phyloP scores from a whole-genome alignment of 2,113 vertebrate species.

The Zosterops hypoxanthus region DNA sequence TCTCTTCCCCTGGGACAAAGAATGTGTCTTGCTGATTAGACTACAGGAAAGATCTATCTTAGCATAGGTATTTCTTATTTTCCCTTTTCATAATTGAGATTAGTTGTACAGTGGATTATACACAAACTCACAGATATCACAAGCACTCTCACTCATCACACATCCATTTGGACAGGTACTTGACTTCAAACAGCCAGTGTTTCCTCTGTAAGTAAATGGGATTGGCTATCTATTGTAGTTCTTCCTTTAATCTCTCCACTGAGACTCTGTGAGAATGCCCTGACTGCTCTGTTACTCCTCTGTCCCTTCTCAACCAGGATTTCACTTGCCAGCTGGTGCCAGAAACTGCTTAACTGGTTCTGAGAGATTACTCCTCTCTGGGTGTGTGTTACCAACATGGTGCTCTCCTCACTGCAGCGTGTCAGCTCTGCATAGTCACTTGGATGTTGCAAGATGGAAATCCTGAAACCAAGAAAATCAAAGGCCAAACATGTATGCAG shows the following conservation, averaged over 20 bases:
- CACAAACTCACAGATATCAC: background rate
- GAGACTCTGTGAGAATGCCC: background rate
- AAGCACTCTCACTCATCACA: background rate
- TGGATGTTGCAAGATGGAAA: background rate
- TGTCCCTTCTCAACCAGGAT: background rate
- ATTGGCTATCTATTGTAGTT: background rate
- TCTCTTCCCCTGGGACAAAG: background rate
- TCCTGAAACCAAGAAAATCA: background rate
- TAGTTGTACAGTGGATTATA: background rate
- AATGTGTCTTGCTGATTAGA: fast-evolving
- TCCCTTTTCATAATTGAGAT: background rate
- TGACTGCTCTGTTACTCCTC: background rate
- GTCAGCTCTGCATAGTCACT: background rate
- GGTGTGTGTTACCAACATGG: background rate
- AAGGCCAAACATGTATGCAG: background rate
- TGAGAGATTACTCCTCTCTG: background rate
- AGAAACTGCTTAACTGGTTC: background rate
- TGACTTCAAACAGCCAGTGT: background rate
- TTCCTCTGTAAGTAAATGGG: background rate
- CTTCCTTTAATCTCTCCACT: background rate
- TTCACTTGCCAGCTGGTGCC: background rate
- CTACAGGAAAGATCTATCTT: background rate
- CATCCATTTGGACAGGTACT: background rate
- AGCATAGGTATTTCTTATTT: background rate
- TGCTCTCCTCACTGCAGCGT: fast-evolving